Evolutionary conservation across 2,888 invertebrate species (phyloP).

Genomic region (Drosophila nr. perissopoda): DNA sequence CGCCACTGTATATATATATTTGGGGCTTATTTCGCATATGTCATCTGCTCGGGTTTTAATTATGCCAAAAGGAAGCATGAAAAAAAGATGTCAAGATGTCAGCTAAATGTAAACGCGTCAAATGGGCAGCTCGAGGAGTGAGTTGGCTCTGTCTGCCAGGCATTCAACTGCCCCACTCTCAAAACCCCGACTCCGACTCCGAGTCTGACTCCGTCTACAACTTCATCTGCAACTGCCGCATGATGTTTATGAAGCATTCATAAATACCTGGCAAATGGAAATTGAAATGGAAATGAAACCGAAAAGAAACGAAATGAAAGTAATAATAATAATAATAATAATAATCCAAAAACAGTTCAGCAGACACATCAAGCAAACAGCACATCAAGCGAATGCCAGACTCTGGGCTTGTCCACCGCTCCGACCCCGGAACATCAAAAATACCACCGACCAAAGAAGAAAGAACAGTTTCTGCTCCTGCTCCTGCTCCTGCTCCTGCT

Average conservation of each 20-base stretch:
- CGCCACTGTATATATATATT: background rate
- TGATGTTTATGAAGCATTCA: slow-evolving; percentile 47
- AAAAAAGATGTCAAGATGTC: slow-evolving; percentile 46
- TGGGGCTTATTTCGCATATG: slow-evolving; percentile 32
- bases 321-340: slow-evolving; percentile 61
- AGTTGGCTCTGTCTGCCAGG: slow-evolving; percentile 16
- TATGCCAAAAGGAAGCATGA: slow-evolving; percentile 66
- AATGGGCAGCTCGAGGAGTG: slow-evolving; percentile 20
- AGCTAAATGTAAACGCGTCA: slow-evolving; percentile 36
- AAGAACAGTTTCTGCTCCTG: slow-evolving; percentile 8
- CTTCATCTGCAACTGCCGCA: slow-evolving; percentile 1
- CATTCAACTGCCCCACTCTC: background rate
- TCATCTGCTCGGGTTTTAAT: slow-evolving; percentile 43
- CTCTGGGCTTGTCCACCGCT: background rate
- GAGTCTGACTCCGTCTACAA: background rate
- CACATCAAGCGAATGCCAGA: slow-evolving; percentile 30
- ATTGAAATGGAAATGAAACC: slow-evolving; percentile 39
- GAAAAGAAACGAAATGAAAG: slow-evolving; percentile 28
- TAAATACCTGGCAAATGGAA: slow-evolving; percentile 63
- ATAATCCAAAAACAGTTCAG: slow-evolving; percentile 66
- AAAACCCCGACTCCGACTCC: background rate
- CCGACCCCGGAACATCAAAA: slow-evolving; percentile 7
- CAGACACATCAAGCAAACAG: slow-evolving; percentile 55
- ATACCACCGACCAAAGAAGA: slow-evolving; percentile 3
- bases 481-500: slow-evolving; percentile 2